phyloP scores from a whole-genome alignment of 2,888 invertebrate genomes.

The Brenthis ino region DNA sequence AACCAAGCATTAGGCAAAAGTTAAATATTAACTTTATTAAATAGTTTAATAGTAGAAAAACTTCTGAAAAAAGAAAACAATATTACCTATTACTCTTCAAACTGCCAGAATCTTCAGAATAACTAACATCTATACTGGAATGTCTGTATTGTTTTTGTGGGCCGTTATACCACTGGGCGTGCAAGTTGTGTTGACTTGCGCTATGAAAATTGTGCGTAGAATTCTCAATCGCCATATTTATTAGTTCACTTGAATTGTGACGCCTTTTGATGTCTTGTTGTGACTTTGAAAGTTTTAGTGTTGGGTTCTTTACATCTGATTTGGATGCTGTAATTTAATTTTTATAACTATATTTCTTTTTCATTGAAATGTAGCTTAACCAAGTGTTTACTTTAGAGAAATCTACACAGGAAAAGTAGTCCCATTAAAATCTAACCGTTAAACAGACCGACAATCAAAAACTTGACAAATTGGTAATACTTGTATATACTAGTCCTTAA shows the following conservation, averaged over 20 bases:
- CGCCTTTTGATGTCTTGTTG: constrained; percentile 84
- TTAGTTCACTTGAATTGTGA: constrained; percentile 71
- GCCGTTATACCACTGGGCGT: constrained; percentile 68
- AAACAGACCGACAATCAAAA: too few relatives aligned
- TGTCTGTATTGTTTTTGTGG: constrained; percentile 60
- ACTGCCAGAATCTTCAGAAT: constrained; percentile 87
- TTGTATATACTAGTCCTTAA: too few relatives aligned
- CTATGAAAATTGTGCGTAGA: constrained; percentile 66
- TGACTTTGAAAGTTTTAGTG: constrained; percentile 64
- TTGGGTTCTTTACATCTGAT: constrained; percentile 62
- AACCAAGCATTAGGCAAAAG: too few relatives aligned
- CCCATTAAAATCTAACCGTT: too few relatives aligned
- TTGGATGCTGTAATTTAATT: constrained; percentile 58
- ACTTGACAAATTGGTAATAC: neutral
- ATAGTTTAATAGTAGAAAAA: neutral
- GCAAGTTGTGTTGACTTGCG: constrained; percentile 70
- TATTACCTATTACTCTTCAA: constrained; percentile 84
- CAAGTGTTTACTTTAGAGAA: too few relatives aligned
- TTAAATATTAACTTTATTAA: neutral
- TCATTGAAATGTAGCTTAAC: too few relatives aligned
- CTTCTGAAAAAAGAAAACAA: neutral
- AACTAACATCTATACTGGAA: constrained; percentile 77
- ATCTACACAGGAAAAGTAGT: too few relatives aligned
- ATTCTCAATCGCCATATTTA: constrained; percentile 59
- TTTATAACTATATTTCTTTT: too few relatives aligned